These are phyloP conservation scores for Triplophysa yarkandensis DNA, from an alignment of 2,797 vertebrate genomes.

Conservation along the genomic window DNA sequence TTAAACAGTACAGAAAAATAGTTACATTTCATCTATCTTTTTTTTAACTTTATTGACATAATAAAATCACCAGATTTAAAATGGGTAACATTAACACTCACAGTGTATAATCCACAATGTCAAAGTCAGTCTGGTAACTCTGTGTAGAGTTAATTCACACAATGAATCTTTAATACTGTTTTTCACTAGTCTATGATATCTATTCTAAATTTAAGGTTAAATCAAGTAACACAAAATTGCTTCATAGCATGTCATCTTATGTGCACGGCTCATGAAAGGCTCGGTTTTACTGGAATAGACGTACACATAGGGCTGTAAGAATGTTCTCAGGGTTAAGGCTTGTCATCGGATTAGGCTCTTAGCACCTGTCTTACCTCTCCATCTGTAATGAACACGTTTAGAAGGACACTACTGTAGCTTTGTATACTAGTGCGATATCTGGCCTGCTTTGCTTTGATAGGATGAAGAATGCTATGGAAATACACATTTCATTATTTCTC, in stretches of 20 bases:
- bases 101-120: no score
- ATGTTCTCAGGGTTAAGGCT: constrained; percentile 70
- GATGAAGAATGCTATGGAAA: constrained; percentile 82
- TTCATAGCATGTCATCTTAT: neutral
- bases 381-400: constrained; percentile 64
- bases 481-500: constrained; percentile 73
- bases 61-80: no score
- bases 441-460: constrained; percentile 69
- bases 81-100: no score
- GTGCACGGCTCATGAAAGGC: neutral
- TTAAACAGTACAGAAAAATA: no score
- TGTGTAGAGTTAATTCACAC: no score
- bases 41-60: no score
- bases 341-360: constrained; percentile 93
- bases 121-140: no score
- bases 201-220: neutral
- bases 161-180: neutral
- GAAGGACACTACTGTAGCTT: constrained; percentile 63
- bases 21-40: no score
- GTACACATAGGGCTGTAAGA: constrained; percentile 54
- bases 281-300: constrained; percentile 16
- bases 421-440: constrained; percentile 56
- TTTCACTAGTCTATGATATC: neutral
- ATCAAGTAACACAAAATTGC: neutral
- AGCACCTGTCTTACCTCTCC: constrained; percentile 77